Evolutionary conservation across 2,113 vertebrate genomes (phyloP).

Genomic region (Anolis sagrei): DNA sequence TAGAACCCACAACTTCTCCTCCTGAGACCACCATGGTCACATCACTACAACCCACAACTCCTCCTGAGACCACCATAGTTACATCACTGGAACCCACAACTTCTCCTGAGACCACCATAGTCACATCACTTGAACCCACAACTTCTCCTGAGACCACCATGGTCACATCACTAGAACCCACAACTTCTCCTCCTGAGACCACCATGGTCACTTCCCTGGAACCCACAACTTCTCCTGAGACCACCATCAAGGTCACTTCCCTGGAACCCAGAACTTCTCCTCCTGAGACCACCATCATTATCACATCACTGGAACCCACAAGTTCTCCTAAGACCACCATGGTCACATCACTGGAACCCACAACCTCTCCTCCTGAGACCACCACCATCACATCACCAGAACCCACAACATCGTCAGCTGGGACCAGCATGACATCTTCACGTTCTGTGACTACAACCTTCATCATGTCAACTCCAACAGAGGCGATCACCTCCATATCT

Average conservation of each 20-base stretch:
- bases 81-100: no score
- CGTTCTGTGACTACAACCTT: neutral
- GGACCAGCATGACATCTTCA: neutral
- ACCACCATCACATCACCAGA: neutral
- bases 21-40: no score
- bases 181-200: neutral
- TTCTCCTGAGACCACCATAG: neutral
- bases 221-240: neutral
- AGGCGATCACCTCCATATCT: neutral
- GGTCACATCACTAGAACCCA: no score
- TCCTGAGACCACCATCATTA: neutral
- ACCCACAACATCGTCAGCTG: neutral
- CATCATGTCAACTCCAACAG: neutral
- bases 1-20: no score
- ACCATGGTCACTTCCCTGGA: neutral
- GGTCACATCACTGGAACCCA: neutral
- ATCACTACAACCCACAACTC: no score
- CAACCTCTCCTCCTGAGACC: neutral
- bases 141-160: neutral
- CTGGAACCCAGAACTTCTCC: neutral
- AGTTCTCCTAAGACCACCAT: neutral
- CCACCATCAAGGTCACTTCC: no score
- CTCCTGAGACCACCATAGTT: no score
- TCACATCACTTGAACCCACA: neutral
- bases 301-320: no score